Evolutionary conservation across 2,113 vertebrate species (phyloP).

Genomic region (Larimichthys crocea): DNA sequence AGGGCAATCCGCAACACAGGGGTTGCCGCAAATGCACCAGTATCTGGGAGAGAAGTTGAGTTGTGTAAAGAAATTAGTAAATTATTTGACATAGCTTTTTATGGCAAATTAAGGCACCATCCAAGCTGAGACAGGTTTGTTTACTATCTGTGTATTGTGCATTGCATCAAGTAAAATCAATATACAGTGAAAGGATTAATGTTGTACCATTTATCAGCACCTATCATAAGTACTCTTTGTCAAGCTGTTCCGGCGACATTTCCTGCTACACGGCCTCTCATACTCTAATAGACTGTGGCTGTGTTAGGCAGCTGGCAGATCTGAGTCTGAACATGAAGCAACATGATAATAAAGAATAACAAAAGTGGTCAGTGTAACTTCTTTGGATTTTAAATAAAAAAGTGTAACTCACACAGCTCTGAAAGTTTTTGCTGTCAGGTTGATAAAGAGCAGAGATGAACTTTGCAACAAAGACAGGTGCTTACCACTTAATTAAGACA

Average conservation of each 20-base stretch:
- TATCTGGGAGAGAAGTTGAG: too few relatives aligned
- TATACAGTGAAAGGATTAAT: neutral
- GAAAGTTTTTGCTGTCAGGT: constrained; percentile 35
- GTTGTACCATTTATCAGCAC: neutral
- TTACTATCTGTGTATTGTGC: neutral
- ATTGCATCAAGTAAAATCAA: neutral
- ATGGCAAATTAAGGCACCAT: neutral
- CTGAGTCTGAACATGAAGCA: neutral
- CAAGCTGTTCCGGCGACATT: neutral
- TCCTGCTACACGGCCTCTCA: constrained; percentile 16
- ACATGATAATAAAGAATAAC: constrained; percentile 1
- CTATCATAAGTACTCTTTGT: neutral
- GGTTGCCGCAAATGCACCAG: too few relatives aligned
- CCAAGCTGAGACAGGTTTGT: neutral
- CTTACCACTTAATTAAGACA: constrained; percentile 51
- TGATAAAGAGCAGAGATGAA: constrained; percentile 47
- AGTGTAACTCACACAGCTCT: neutral
- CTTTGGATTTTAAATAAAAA: constrained; percentile 12
- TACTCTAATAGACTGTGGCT: neutral
- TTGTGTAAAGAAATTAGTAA: neutral
- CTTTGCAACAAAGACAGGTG: constrained; percentile 19
- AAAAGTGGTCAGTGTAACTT: constrained; percentile 2
- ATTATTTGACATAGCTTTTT: neutral
- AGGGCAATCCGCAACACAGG: too few relatives aligned
- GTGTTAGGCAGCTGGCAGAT: constrained; percentile 4